A percentile compares a stretch with the other conserved stretches of the same genome.
Conservation (phyloP, 2,113 vertebrate species). For the Halichoeres trimaculatus region DNA sequence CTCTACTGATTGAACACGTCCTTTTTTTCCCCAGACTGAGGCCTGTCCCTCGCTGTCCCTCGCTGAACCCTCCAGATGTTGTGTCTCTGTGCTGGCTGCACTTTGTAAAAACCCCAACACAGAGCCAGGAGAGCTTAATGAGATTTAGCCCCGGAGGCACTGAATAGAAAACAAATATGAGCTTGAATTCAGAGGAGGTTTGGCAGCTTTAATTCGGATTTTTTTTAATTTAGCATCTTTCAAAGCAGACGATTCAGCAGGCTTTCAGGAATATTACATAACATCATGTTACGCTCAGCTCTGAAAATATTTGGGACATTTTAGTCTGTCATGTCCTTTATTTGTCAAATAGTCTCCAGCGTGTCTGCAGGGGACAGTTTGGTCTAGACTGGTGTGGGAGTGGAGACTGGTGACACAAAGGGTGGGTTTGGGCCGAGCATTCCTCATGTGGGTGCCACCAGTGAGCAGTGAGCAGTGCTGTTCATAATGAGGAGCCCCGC, state of each 20-base stretch:
- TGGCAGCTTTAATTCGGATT: no score
- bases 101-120: slow-evolving; percentile 21
- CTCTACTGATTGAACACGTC: slow-evolving; percentile 45
- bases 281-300: neutral
- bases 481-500: slow-evolving; percentile 49
- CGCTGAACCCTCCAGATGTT: slow-evolving; percentile 57
- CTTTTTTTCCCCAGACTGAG: slow-evolving; percentile 19
- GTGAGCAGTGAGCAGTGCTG: slow-evolving; percentile 17
- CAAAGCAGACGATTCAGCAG: slow-evolving; percentile 11
- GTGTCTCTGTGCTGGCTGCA: neutral
- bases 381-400: slow-evolving; percentile 47
- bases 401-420: slow-evolving; percentile 50
- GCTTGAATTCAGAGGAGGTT: neutral
- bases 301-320: neutral
- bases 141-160: slow-evolving; percentile 3
- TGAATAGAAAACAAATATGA: neutral
- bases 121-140: slow-evolving; percentile 33
- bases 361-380: slow-evolving; percentile 14
- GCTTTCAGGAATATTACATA: slow-evolving; percentile 31
- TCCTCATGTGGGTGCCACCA: slow-evolving; percentile 62
- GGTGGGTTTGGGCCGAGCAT: slow-evolving; percentile 55
- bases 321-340: neutral
- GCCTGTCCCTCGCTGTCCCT: neutral
- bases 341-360: slow-evolving; percentile 15
- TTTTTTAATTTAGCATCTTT: neutral